Evolutionary conservation across 2,888 invertebrate genomes (phyloP).

Genomic region (Rotaria macrura): DNA sequence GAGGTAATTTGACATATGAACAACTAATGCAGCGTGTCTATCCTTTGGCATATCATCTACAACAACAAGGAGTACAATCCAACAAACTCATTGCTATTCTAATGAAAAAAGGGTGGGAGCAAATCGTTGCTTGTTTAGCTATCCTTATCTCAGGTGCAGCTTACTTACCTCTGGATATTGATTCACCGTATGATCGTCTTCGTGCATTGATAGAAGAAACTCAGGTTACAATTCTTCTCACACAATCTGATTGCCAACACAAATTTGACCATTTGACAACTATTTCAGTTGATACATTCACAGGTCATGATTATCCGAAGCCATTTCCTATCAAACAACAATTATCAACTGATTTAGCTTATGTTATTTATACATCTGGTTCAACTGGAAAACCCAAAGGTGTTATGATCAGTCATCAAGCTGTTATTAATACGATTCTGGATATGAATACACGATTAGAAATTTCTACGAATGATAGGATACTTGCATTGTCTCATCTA

Average conservation of each 20-base stretch:
- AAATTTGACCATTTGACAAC: neutral
- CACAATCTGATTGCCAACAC: neutral
- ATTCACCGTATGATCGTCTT: neutral
- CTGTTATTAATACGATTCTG: conserved; percentile 18
- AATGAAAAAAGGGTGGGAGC: neutral
- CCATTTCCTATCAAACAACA: neutral
- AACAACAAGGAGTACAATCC: neutral
- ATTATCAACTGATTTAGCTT: neutral
- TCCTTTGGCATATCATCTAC: neutral
- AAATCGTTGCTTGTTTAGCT: neutral
- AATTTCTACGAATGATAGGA: neutral
- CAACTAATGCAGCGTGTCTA: neutral
- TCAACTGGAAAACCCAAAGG: conserved; percentile 24
- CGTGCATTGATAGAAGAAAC: neutral
- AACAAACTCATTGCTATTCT: neutral
- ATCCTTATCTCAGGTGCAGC: neutral
- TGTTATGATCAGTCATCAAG: conserved; percentile 22
- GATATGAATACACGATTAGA: neutral
- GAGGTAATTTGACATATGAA: neutral
- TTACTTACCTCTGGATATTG: neutral
- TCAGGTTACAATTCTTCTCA: neutral
- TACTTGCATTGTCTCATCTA: conserved; percentile 6
- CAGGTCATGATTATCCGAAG: no score
- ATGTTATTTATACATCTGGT: conserved; percentile 22
- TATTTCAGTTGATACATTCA: neutral